Evolutionary conservation across 2,797 vertebrate genomes (phyloP).

Genomic region (Gadopsis marmoratus): DNA sequence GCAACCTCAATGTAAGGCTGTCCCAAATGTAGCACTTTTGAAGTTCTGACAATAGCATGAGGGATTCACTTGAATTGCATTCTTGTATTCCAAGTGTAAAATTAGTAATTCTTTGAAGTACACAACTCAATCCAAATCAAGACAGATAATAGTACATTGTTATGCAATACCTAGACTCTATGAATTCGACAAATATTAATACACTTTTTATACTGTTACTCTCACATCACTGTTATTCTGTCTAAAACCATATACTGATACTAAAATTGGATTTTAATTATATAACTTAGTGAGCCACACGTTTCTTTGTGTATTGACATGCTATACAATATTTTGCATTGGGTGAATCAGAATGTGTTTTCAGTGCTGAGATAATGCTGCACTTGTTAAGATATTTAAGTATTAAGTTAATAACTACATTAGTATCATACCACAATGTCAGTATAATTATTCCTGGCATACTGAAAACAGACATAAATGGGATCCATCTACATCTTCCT

Average conservation of each 20-base stretch:
- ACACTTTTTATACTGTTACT: background rate
- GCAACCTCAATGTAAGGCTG: background rate
- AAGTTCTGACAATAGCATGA: background rate
- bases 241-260: background rate
- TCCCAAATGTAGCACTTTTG: background rate
- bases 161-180: background rate
- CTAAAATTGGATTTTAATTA: background rate
- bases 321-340: background rate
- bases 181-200: background rate
- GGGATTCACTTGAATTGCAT: background rate
- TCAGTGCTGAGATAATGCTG: background rate
- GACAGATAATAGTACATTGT: background rate
- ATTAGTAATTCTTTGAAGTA: background rate
- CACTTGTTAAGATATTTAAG: background rate
- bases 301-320: background rate
- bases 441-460: background rate
- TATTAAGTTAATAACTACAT: background rate
- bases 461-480: background rate
- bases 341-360: background rate
- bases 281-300: background rate
- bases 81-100: background rate
- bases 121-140: background rate
- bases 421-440: background rate
- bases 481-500: slow-evolving; percentile 3
- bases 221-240: background rate